Evolutionary conservation across 1,140 invertebrate genomes (phyloP), one percentile per base, ranked within the genome.

Genomic region (Hyles vespertilio): DNA sequence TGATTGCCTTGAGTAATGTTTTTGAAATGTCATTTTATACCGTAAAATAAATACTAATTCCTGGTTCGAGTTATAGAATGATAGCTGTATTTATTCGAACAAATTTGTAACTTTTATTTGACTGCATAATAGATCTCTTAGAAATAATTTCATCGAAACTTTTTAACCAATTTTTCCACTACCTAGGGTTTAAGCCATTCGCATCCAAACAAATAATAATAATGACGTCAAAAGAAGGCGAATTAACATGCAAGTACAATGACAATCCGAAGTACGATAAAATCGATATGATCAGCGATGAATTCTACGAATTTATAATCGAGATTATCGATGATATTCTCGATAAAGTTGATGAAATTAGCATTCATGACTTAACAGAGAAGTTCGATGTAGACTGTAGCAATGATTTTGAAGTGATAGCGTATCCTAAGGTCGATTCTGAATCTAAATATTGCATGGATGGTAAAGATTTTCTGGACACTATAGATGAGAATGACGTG

Each of bases 161-260:
- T 40, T 40, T 48, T 48, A 5, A 10, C 46, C 22, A 22, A 22
- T 48, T 12, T 43, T 34, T 36, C 9, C 56, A 40, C 47, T 47
- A 33, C 11, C 22, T 56, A 85, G 82, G 79, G 10, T 85, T 83
- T 65, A 81, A 81, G 59, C 82, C 80, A 2, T 85, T 81, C 59
- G 77, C 82, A 0, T 77, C 77, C 0, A 83, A 83, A 51, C 73
- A 85, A 77, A 74, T 83, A 36, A 75, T 77, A 58, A 72, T 81
- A 57, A 75, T 79, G 69, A 70, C 70, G 4, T 71, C 79, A 1
- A 73, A 79, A 50, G 72, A 79, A 50, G 80, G 77, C 0, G 59
- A 56, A n/a, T 52, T 82, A 3, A 73, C 65, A 3, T 79, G 74
- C 61, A 56, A 76, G 54, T 69, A 74, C 32, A 62, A 69, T 22